Conservation (phyloP, 2,888 invertebrate species). For the Cephus pygmeus region DNA sequence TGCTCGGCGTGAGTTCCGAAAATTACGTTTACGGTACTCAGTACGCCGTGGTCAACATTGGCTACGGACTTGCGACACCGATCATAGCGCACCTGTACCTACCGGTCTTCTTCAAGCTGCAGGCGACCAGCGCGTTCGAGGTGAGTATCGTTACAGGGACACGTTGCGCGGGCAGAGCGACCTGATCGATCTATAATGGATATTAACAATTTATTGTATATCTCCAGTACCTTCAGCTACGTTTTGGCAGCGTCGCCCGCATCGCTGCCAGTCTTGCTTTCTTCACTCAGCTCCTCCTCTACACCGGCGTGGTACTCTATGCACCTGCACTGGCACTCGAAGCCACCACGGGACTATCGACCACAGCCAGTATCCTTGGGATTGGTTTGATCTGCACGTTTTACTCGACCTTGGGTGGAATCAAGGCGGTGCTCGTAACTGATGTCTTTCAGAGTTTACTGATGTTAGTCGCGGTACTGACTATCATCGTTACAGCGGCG, state of each 20-base stretch:
- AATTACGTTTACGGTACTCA: constrained; percentile 87
- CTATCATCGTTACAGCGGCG: constrained; percentile 79
- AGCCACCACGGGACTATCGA: constrained; percentile 82
- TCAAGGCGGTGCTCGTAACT: constrained; percentile 89
- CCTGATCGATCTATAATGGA: not conserved
- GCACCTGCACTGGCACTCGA: constrained; percentile 91
- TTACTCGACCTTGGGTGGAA: constrained; percentile 87
- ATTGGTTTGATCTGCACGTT: constrained; percentile 84
- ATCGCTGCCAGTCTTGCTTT: constrained; percentile 86
- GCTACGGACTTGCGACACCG: constrained; percentile 84
- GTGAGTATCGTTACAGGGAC: constrained; percentile 58
- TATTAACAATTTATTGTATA: constrained; percentile 3
- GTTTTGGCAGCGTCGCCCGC: constrained; percentile 83
- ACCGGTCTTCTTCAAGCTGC: constrained; percentile 86
- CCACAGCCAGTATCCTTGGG: constrained; percentile 76
- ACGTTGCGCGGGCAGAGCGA: not conserved
- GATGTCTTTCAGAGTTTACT: constrained; percentile 85
- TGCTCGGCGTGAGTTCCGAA: constrained; percentile 88
- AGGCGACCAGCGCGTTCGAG: constrained; percentile 87
- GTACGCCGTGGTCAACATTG: constrained; percentile 83
- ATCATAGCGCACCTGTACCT: constrained; percentile 81
- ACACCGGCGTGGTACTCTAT: constrained; percentile 91
- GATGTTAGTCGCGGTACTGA: constrained; percentile 85
- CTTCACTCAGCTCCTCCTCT: constrained; percentile 87
- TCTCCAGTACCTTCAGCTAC: constrained; percentile 82